These are phyloP conservation scores for Formica selysi DNA, from an alignment of 1,140 invertebrate species.

Conservation along the genomic window DNA sequence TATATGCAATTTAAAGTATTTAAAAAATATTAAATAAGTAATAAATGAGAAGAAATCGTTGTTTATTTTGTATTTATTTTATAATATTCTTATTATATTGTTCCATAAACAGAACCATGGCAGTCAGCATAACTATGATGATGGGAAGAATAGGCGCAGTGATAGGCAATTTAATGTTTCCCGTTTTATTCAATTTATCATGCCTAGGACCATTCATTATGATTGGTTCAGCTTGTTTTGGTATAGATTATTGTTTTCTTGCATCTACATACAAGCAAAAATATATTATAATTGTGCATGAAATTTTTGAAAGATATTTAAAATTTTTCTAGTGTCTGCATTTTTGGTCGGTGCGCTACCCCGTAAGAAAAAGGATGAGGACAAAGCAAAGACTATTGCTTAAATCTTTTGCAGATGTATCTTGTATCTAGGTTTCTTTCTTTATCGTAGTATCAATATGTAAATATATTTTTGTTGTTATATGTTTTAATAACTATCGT, in stretches of 20 bases:
- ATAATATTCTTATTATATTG: slow-evolving; percentile 18
- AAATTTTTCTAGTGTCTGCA: slow-evolving; percentile 72
- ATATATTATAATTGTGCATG: background rate
- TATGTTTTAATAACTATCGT: background rate
- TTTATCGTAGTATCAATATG: background rate
- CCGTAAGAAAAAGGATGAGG: slow-evolving; percentile 30
- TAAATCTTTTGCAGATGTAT: background rate
- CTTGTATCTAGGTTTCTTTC: background rate
- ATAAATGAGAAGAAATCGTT: background rate
- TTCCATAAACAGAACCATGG: slow-evolving; percentile 83
- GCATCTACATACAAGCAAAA: too few species aligned
- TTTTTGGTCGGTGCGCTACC: slow-evolving; percentile 74
- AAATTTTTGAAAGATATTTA: background rate
- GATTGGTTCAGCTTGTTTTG: slow-evolving; percentile 81
- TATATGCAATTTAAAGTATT: too few species aligned
- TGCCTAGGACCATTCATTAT: slow-evolving; percentile 83
- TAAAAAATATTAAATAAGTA: too few species aligned
- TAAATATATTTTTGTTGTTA: slow-evolving; percentile 55
- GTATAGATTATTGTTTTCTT: slow-evolving; percentile 53
- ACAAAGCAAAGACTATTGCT: slow-evolving; percentile 55
- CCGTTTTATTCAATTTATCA: slow-evolving; percentile 81
- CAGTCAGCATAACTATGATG: slow-evolving; percentile 83
- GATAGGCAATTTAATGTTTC: slow-evolving; percentile 84
- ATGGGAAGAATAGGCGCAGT: slow-evolving; percentile 83
- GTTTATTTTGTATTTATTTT: background rate